Evolutionary conservation across 2,797 vertebrate genomes (phyloP).

Genomic region (Glossophaga mutica): DNA sequence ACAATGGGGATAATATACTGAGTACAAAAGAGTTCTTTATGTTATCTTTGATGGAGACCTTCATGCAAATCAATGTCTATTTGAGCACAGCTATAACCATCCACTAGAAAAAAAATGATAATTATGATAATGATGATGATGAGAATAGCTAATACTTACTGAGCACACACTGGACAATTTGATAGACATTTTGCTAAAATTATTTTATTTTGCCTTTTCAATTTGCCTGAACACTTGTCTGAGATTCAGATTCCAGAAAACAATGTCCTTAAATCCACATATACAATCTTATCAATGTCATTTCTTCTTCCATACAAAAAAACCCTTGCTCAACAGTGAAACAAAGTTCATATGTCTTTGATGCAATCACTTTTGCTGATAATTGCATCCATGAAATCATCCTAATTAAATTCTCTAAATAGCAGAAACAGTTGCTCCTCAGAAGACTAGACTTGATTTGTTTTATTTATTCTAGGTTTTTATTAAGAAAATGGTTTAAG

Average conservation of each 20-base stretch:
- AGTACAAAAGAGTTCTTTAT: background rate
- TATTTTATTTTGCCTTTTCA: conserved; percentile 14
- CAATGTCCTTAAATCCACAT: background rate
- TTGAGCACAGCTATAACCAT: background rate
- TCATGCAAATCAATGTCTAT: background rate
- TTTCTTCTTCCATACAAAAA: conserved; percentile 52
- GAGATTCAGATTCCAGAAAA: conserved; percentile 23
- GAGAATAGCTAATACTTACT: background rate
- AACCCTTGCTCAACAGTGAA: conserved; percentile 34
- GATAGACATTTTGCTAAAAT: conserved; percentile 37
- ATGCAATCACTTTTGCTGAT: conserved; percentile 17
- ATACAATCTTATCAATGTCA: background rate
- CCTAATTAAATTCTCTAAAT: background rate
- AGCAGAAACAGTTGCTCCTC: background rate
- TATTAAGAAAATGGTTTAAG: background rate
- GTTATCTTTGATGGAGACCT: conserved; percentile 18
- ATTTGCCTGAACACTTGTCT: conserved; percentile 50
- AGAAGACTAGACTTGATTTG: background rate
- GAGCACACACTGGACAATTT: background rate
- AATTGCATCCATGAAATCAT: background rate
- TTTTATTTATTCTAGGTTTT: background rate
- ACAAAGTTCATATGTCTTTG: background rate
- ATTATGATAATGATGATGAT: background rate
- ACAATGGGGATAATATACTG: background rate
- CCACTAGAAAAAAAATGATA: background rate